Base-by-base conservation (phyloP, 1,140 invertebrate genomes). In the Scaptomyza graminum region DNA sequence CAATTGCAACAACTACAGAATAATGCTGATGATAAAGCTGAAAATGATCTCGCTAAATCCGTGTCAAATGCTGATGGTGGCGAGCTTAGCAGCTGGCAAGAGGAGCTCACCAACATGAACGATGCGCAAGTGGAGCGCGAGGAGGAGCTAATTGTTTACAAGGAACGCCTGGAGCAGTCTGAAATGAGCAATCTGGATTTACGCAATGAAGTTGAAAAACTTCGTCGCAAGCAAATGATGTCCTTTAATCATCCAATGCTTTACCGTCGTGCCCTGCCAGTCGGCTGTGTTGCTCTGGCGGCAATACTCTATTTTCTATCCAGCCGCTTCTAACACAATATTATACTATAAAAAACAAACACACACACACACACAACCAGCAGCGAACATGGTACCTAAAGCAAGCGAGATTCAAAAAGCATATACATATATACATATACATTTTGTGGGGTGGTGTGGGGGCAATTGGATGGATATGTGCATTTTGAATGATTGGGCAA, bases 111-210 rank as follows among this genome's bases (percentile, higher is more conserved):
- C 39, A 54, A 77, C 9, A 76, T 91, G 1, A 90, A 79, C 52
- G 72, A 75, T 37, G 67, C 46, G 4, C 72, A 79, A 9, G 54
- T 87, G 16, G 72, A 88, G 56, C 77, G 68, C 1, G 91, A 92
- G 13, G 91, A 92, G 62, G 90, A 92, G 46, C 60, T 92, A 0
- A 90, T 92, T 44, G 51, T 79, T 25, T 92, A 90, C 61, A 92
- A 92, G 56, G 91, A 92, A 50, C 76, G 74, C n/a, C 67, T 90
- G 31, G 87, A 89, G 49, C 16, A 78, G 43, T 77, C 80, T 6
- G 90, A 85, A 56, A 74, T 59, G 2, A 76, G 63, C 16, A 91
- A 90, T 79, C n/a, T 91, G 5, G 49, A 79, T 12, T 66, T 92
- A 13, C 76, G 84, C 46, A 68, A 74, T 16, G 79, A 91, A 74